Base-by-base conservation (phyloP, 2,113 vertebrate species). In the Sisor rabdophorus region DNA sequence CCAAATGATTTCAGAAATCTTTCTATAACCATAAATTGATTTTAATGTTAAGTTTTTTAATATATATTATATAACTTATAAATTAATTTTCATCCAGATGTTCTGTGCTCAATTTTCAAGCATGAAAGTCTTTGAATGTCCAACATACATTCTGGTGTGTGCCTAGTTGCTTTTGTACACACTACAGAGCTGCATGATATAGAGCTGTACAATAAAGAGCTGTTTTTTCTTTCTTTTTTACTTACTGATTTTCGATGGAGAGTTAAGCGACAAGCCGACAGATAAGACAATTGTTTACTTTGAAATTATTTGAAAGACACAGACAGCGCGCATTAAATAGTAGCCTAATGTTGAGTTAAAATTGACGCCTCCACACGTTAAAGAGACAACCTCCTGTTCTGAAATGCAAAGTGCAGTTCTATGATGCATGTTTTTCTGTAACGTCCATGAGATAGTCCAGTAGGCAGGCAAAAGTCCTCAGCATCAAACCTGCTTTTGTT, bases 331-430 rank as follows among this genome's bases (percentile, higher is more conserved):
- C 48, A 70, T 70, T 40, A 19, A 17, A 30, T 4, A n/a, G n/a
- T 50, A 22, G 64, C 59, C 36, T 32, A 50, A 77, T 44, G 53
- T 44, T 61, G 60, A 44, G 54, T 54, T n/a, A 76, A 64, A 40
- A 50, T 26, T 8, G n/a, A 36, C 40, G 28, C 47, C 11, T 75
- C 13, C n/a, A 17, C 59, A 63, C 61, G 48, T 26, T 26, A 75
- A 44, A 44, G 75, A 26, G 81, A 81, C 50, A 82, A 54, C 71
- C 47, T 82, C 82, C 80, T 86, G 72, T 87, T 85, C 84, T 83
- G 84, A 85, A 85, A 86, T 90, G 86, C 88, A 87, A 87, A 83
- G 84, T 81, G 82, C 86, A 85, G 83, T 85, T 85, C 83, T 86
- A 69, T 85, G 82, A 89, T 77, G 86, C 88, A 88, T 89, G 87